Evolutionary conservation across 2,888 invertebrate species (phyloP).

Genomic region (Neoaliturus tenellus): DNA sequence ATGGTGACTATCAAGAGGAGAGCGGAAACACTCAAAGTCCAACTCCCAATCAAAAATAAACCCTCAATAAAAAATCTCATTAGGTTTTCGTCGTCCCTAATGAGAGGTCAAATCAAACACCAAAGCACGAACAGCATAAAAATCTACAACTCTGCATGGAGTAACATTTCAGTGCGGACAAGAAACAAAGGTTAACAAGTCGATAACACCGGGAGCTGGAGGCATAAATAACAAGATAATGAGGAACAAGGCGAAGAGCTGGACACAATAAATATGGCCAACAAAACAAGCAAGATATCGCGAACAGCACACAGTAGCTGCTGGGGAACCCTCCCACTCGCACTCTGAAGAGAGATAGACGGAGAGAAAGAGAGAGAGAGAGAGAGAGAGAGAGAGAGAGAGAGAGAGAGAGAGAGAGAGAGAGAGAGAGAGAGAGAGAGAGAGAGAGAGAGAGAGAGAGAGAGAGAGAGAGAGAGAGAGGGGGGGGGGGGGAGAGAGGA

Average conservation of each 20-base stretch:
- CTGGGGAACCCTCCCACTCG: not conserved
- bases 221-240: slow-evolving; percentile 42
- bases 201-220: not conserved
- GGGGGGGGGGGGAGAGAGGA: not conserved
- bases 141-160: too few species aligned
- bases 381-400: slow-evolving; percentile 26
- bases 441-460: too few species aligned
- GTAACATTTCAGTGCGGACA: not conserved
- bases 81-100: too few species aligned
- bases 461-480: too few species aligned
- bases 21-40: too few species aligned
- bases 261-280: slow-evolving; percentile 28
- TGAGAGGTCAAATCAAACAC: too few species aligned
- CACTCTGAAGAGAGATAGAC: too few species aligned
- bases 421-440: slow-evolving; percentile 20
- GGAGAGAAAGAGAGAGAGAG: not conserved
- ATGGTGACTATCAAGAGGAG: too few species aligned
- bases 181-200: slow-evolving; percentile 3
- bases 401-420: slow-evolving; percentile 15
- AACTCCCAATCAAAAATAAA: too few species aligned
- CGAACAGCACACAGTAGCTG: too few species aligned
- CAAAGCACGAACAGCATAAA: too few species aligned
- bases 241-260: slow-evolving; percentile 1
- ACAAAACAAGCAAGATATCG: slow-evolving; percentile 20
- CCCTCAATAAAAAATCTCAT: too few species aligned